These are phyloP conservation scores for Zonitis immaculata DNA, from an alignment of 2,888 invertebrate species.

Conservation along the genomic window DNA sequence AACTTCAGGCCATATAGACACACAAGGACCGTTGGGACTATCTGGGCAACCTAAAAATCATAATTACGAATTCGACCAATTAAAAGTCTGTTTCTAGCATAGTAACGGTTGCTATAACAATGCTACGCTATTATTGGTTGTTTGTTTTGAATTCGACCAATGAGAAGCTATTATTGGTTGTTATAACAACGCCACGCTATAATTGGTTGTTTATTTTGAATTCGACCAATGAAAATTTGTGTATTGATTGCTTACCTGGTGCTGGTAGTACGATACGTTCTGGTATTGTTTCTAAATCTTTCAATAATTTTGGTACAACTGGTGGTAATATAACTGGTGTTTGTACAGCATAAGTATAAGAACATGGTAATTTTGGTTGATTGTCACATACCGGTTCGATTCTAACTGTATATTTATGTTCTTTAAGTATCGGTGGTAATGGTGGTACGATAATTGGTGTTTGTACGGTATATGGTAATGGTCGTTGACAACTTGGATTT, in stretches of 20 bases:
- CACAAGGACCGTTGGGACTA: neutral
- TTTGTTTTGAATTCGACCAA: too few species aligned
- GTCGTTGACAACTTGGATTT: constrained; percentile 6
- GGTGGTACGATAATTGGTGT: neutral
- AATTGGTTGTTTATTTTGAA: too few species aligned
- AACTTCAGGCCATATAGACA: neutral
- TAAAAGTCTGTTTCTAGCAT: too few species aligned
- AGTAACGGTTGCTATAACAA: too few species aligned
- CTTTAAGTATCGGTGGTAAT: constrained; percentile 9
- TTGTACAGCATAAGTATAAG: constrained; percentile 23
- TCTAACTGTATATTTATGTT: constrained; percentile 19
- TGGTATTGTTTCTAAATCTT: constrained; percentile 32
- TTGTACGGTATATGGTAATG: neutral
- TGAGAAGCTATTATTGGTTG: too few species aligned
- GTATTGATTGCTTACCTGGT: constrained; percentile 6
- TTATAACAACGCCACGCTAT: too few species aligned
- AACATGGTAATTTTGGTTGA: neutral
- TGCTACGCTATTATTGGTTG: too few species aligned
- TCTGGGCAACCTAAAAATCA: neutral
- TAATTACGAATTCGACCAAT: too few species aligned
- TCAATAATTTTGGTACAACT: constrained; percentile 14
- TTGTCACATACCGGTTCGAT: constrained; percentile 3
- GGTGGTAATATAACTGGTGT: constrained; percentile 24
- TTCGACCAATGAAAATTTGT: too few species aligned
- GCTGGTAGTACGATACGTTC: constrained; percentile 38